Percentiles rank a stretch among this genome's conserved stretches.
phyloP scores from a whole-genome alignment of 2,888 invertebrate genomes.

The Hypsopygia costalis region DNA sequence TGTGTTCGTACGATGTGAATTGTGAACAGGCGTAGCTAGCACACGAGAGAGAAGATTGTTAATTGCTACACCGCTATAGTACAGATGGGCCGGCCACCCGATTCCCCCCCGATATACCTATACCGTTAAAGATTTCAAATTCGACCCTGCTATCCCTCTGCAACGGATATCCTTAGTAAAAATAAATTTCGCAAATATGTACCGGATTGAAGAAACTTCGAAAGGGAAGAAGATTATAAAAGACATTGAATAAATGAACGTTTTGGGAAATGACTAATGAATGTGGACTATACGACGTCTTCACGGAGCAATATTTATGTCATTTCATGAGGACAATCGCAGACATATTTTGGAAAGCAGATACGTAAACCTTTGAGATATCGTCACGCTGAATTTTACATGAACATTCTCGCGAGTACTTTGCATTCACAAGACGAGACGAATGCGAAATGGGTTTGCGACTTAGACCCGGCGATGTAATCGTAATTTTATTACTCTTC shows the following conservation, averaged over 20 bases:
- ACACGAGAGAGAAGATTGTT: no score
- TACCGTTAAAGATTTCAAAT: background rate
- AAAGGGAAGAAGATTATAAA: no score
- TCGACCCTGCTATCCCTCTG: background rate
- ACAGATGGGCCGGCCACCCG: background rate
- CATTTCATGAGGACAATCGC: conserved; percentile 10
- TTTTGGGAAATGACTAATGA: no score
- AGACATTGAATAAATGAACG: no score
- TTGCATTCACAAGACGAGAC: conserved; percentile 25
- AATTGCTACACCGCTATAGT: no score
- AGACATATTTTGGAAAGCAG: background rate
- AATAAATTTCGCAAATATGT: background rate
- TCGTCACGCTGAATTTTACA: background rate
- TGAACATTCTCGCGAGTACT: conserved; percentile 1
- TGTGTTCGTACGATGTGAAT: no score
- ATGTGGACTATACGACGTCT: background rate
- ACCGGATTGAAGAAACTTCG: no score
- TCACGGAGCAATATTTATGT: background rate
- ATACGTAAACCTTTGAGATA: background rate
- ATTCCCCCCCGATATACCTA: background rate
- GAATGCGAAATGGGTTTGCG: conserved; percentile 24
- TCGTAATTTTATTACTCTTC: conserved; percentile 46
- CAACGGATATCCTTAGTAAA: background rate
- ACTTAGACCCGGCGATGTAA: conserved; percentile 33
- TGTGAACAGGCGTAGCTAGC: no score